Evolutionary conservation across 2,113 vertebrate genomes (phyloP), one percentile per base, ranked within the genome.

Genomic region (Capra hircus): DNA sequence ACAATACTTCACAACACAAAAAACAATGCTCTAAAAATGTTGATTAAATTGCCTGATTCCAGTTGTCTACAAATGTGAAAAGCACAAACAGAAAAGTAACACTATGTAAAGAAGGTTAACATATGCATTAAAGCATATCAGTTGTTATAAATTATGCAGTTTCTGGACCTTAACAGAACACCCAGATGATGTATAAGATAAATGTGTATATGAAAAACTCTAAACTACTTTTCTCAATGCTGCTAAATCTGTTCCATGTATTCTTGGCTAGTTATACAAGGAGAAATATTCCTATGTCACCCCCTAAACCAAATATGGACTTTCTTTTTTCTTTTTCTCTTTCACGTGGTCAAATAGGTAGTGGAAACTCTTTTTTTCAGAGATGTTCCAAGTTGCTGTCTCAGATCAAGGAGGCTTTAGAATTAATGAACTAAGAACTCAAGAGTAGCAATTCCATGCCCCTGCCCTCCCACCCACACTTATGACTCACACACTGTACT

Each of bases 361-460:
- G n/a, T 88, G n/a, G 19, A 84, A 96, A 90, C 14, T 71, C 17
- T 71, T 88, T 74, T 25, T 95, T 88, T 92, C 84, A 94, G 71
- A 89, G 53, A 67, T 59, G 94, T 74, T 57, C 19, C 64, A 48
- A 93, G 86, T 30, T 94, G 43, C 23, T 95, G 78, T 77, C 28
- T 84, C 59, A 88, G 74, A 88, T 85, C 15, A 97, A 84, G 53
- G 13, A 80, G 10, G 21, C 30, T 93, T 89, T 64, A 90, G 55
- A 90, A 96, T 92, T 80, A 62, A 86, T 57, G 23, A 89, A 88
- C 30, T 33, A 90, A 93, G 36, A 89, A 94, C 88, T 87, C 62
- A 90, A 90, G 16, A 96, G 30, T 27, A 86, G 19, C 86, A 91
- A 93, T 27, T 87, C 12, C 50, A 88, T 74, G 30, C 15, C 27